A percentile compares a stretch with the other conserved stretches of the same genome.
These are phyloP conservation scores for Hypercompe scribonia DNA, from an alignment of 2,888 invertebrate species.

Conservation along the genomic window DNA sequence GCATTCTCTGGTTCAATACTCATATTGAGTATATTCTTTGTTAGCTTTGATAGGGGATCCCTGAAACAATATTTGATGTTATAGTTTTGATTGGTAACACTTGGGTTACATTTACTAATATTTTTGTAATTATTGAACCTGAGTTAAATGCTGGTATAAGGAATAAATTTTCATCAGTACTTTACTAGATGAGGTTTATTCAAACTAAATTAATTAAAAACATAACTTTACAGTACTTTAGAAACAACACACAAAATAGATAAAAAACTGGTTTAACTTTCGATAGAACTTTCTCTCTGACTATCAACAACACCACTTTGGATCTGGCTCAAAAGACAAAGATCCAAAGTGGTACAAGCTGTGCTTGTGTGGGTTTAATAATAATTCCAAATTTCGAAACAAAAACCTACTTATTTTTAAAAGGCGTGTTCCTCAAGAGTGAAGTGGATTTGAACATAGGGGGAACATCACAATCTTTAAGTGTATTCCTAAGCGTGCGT, in stretches of 20 bases:
- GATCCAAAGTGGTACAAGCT: too few relatives aligned
- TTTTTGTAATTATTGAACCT: neutral
- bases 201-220: too few relatives aligned
- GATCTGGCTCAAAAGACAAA: too few relatives aligned
- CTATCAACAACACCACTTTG: too few relatives aligned
- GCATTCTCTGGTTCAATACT: slow-evolving; percentile 77
- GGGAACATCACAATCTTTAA: slow-evolving; percentile 71
- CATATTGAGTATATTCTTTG: slow-evolving; percentile 84
- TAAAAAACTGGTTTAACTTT: neutral
- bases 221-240: too few relatives aligned
- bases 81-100: neutral
- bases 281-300: too few relatives aligned
- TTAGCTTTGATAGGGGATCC: slow-evolving; percentile 79
- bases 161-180: neutral
- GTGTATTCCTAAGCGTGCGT: slow-evolving; percentile 70
- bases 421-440: slow-evolving; percentile 75
- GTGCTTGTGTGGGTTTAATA: too few relatives aligned
- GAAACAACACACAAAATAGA: neutral
- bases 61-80: slow-evolving; percentile 50
- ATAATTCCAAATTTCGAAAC: neutral
- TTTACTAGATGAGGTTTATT: neutral
- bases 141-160: neutral
- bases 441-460: slow-evolving; percentile 71
- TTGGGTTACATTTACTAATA: neutral
- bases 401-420: slow-evolving; percentile 65